Conservation (phyloP, 1,140 invertebrate species). For the Euura lappo region DNA sequence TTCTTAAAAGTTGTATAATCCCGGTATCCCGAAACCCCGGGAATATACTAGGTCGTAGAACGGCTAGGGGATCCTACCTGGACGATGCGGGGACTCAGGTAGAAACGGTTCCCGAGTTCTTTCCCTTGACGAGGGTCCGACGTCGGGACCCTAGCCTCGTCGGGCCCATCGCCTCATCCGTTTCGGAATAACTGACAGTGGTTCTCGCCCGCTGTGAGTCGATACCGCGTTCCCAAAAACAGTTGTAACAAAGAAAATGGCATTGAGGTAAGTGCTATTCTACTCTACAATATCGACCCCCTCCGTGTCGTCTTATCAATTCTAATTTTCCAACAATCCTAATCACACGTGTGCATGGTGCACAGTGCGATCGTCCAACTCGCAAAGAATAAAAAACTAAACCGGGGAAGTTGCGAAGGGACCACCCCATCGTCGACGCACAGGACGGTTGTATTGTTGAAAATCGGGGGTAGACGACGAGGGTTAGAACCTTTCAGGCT, state of each 20-base stretch:
- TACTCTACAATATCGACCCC: no score
- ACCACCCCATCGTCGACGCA: conserved; percentile 34
- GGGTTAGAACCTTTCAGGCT: conserved; percentile 45
- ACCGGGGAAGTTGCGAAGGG: neutral
- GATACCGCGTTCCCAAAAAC: neutral
- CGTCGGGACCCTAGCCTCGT: conserved; percentile 11
- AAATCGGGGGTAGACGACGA: conserved; percentile 32
- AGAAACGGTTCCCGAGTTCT: conserved; percentile 7
- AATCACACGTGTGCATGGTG: neutral
- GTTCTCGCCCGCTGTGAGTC: conserved; percentile 4
- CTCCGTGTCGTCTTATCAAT: neutral
- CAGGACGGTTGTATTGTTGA: conserved; percentile 24
- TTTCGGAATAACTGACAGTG: conserved; percentile 11
- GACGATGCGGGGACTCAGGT: neutral
- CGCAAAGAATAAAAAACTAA: neutral
- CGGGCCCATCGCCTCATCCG: conserved; percentile 11
- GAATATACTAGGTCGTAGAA: no score
- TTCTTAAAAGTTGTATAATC: no score
- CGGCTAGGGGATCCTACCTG: conserved; percentile 12
- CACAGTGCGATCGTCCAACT: neutral
- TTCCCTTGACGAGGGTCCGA: conserved; percentile 17
- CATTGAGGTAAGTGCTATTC: neutral
- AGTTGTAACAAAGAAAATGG: neutral
- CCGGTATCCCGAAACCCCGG: no score
- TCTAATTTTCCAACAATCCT: no score